Evolutionary conservation across 2,113 vertebrate genomes (phyloP), one percentile per base, ranked within the genome.

Genomic region (Nycticryphes semicollaris): DNA sequence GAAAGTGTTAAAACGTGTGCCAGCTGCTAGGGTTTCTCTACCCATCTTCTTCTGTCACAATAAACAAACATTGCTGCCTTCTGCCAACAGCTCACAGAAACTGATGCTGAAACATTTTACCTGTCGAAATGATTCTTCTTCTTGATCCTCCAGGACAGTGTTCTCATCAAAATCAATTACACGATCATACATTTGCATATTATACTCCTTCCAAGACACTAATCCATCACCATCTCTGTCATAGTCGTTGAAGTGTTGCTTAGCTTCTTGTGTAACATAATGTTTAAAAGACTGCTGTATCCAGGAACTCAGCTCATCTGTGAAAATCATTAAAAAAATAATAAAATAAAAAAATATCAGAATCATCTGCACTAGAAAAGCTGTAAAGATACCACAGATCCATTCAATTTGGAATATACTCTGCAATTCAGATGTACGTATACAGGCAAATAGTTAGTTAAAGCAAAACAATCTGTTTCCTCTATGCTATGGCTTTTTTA

Each of bases 121-220:
- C 97, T 98, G 98, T 97, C 98, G 98, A 74, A 99, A 98, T 12
- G 99, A 99, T 91, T 99, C 99, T 93, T 99, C 98, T 81, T 99
- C 99, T 10, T 98, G 97, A 89, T 99, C 99, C 24, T 99, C 98
- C 93, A 98, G 96, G 68, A 98, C 94, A 13, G 96, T 90, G 54
- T 96, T 69, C 56, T 99, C 98, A 93, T 99, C 99, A 62, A 99
- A 98, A 95, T 98, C 97, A 60, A 99, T 97, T 47, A 98, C 97
- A 25, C 98, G 98, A 53, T 98, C 98, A 12, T 99, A 99, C 97
- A 99, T 98, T 30, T 99, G 98, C 50, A 96, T 96, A 94, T 99
- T 99, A 95, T 99, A 99, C 87, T 99, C 99, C 37, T 99, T 98
- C 99, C 99, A 99, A 4, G 99, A 98, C 74, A 99, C 98, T 15